Evolutionary conservation across 1,140 invertebrate genomes (phyloP).

Genomic region (Drosophila orena): DNA sequence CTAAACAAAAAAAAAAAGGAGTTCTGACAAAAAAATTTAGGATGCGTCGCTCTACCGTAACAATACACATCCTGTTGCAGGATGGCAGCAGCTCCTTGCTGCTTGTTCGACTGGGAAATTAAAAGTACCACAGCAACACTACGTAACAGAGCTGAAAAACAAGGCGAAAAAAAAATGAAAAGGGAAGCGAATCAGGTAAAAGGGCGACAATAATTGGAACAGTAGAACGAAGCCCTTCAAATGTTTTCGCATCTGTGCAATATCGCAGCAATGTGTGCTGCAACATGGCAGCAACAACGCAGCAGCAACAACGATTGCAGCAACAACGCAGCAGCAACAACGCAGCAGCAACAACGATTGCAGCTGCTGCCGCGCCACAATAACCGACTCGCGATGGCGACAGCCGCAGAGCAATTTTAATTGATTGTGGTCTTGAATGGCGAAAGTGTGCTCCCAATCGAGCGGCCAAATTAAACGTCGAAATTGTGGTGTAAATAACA

Average conservation of each 20-base stretch:
- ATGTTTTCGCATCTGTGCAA: slow-evolving; percentile 20
- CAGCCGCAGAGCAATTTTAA: slow-evolving; percentile 48
- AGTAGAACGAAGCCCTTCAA: slow-evolving; percentile 35
- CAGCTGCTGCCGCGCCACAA: slow-evolving; percentile 39
- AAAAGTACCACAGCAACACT: slow-evolving; percentile 44
- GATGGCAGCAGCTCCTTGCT: slow-evolving; percentile 5
- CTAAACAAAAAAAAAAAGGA: slow-evolving; percentile 27
- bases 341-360: slow-evolving; percentile 10
- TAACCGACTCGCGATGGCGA: slow-evolving; percentile 36
- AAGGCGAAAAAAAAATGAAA: slow-evolving; percentile 1
- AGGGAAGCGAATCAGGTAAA: slow-evolving; percentile 43
- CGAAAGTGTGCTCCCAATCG: slow-evolving; percentile 21
- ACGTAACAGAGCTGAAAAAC: slow-evolving; percentile 15
- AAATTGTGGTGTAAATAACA: slow-evolving; percentile 15
- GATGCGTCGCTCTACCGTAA: slow-evolving; percentile 56
- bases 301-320: slow-evolving; percentile 16
- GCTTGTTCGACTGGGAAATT: slow-evolving; percentile 48
- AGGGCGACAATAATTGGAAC: slow-evolving; percentile 68
- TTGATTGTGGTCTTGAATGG: slow-evolving; percentile 38
- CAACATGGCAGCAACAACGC: slow-evolving; percentile 4
- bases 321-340: slow-evolving; percentile 9
- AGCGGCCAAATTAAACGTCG: neutral
- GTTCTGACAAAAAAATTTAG: slow-evolving; percentile 12
- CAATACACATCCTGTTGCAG: slow-evolving; percentile 54
- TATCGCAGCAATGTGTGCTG: slow-evolving; percentile 27